Percentiles rank a stretch among this genome's conserved stretches.
Conservation (phyloP, 2,797 vertebrate genomes). For the Allobates femoralis region DNA sequence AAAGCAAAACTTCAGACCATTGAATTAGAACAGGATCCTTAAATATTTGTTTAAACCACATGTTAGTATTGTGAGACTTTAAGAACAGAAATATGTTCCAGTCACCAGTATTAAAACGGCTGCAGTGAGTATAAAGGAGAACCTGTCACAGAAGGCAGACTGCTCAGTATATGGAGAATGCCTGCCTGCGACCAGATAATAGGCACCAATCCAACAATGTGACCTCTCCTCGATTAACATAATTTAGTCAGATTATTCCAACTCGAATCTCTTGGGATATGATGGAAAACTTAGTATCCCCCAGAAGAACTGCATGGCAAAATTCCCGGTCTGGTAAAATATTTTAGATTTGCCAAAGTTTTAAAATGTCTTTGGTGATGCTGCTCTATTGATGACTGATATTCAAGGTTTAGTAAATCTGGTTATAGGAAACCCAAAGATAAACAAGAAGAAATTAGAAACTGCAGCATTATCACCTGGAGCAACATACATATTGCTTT, state of each 20-base stretch:
- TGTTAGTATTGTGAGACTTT: constrained; percentile 29
- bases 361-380: too few species aligned
- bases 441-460: too few species aligned
- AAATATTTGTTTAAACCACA: constrained; percentile 40
- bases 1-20: constrained; percentile 32
- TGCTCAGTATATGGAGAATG: not conserved
- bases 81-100: constrained; percentile 12
- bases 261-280: not conserved
- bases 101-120: not conserved
- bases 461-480: too few species aligned
- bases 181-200: not conserved
- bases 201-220: not conserved
- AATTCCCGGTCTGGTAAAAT: too few species aligned
- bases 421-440: too few species aligned
- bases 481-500: too few species aligned
- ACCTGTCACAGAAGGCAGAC: not conserved
- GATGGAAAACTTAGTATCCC: too few species aligned
- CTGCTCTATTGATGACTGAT: too few species aligned
- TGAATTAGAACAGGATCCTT: constrained; percentile 43
- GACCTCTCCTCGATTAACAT: not conserved
- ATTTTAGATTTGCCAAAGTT: too few species aligned
- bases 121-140: not conserved
- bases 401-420: too few species aligned
- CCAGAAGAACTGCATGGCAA: too few species aligned
- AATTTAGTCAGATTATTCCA: not conserved